Evolutionary conservation across 2,888 invertebrate species (phyloP).

Genomic region (Acleris literana): DNA sequence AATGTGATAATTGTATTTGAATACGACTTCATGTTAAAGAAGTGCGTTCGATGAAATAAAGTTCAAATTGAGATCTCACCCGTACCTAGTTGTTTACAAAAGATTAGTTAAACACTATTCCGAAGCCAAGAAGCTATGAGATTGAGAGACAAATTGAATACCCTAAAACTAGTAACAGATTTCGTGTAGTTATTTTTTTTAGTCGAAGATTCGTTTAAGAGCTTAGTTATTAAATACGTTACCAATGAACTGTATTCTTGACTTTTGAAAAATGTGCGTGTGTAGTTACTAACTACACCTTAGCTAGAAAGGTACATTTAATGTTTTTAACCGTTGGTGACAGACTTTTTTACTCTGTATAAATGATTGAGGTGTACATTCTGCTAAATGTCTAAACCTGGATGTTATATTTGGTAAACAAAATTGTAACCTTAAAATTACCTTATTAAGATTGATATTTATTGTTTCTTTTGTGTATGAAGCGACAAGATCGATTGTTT

Average conservation of each 20-base stretch:
- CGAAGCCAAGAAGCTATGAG: slow-evolving; percentile 79
- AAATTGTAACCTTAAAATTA: slow-evolving; percentile 5
- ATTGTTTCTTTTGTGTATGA: too few species aligned
- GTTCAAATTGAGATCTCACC: slow-evolving; percentile 83
- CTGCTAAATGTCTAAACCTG: neutral
- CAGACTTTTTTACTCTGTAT: slow-evolving; percentile 21
- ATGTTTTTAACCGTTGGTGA: slow-evolving; percentile 24
- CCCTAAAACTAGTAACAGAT: slow-evolving; percentile 38
- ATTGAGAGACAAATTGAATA: slow-evolving; percentile 57
- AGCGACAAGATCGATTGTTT: too few species aligned
- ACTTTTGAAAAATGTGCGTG: slow-evolving; percentile 23
- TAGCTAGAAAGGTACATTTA: slow-evolving; percentile 26
- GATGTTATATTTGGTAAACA: slow-evolving; percentile 1
- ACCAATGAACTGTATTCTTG: slow-evolving; percentile 75
- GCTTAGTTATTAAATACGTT: slow-evolving; percentile 75
- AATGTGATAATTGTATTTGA: slow-evolving; percentile 78
- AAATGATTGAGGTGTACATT: slow-evolving; percentile 20
- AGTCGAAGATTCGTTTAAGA: slow-evolving; percentile 67
- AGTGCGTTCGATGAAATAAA: slow-evolving; percentile 72
- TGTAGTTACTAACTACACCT: slow-evolving; percentile 2
- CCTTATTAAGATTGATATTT: too few species aligned
- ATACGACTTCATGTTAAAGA: slow-evolving; percentile 59
- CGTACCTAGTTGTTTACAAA: slow-evolving; percentile 76
- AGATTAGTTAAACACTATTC: slow-evolving; percentile 75
- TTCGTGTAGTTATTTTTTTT: slow-evolving; percentile 46